phyloP scores from a whole-genome alignment of 1,140 invertebrate genomes.

The Planococcus citri region DNA sequence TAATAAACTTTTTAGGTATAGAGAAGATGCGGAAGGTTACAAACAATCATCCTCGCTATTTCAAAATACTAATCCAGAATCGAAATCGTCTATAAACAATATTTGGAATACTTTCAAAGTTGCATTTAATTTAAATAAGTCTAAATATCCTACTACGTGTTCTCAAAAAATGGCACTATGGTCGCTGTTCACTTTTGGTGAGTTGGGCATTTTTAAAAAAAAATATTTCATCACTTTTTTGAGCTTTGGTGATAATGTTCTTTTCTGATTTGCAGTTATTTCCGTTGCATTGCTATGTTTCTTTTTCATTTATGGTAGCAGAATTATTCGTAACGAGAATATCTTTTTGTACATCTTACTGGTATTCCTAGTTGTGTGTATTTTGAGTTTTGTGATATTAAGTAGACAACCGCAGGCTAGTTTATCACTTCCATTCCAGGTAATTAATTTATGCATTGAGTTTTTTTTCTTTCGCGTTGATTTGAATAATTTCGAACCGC shows the following conservation, averaged over 20 bases:
- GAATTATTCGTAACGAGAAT: not conserved
- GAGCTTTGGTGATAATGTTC: too few species aligned
- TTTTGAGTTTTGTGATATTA: not conserved
- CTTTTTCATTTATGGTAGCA: not conserved
- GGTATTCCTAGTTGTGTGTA: not conserved
- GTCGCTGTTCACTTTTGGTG: not conserved
- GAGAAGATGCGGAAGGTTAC: not conserved
- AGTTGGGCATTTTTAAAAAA: not conserved
- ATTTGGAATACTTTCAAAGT: not conserved
- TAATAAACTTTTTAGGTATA: not conserved
- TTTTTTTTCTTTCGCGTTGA: not conserved
- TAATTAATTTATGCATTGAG: not conserved
- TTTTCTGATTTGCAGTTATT: not conserved
- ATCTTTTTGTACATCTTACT: not conserved
- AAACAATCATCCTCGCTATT: not conserved
- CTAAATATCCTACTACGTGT: not conserved
- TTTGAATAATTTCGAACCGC: too few species aligned
- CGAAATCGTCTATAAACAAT: not conserved
- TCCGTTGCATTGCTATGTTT: not conserved
- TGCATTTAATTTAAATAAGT: slow-evolving; percentile 4
- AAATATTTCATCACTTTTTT: too few species aligned
- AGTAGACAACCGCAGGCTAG: not conserved
- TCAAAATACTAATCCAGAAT: not conserved
- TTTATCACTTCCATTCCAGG: not conserved
- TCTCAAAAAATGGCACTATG: slow-evolving; percentile 2